Evolutionary conservation across 53 echinoderm and acorn worm species (phyloP).

Genomic region (Echinometra lucunter): DNA sequence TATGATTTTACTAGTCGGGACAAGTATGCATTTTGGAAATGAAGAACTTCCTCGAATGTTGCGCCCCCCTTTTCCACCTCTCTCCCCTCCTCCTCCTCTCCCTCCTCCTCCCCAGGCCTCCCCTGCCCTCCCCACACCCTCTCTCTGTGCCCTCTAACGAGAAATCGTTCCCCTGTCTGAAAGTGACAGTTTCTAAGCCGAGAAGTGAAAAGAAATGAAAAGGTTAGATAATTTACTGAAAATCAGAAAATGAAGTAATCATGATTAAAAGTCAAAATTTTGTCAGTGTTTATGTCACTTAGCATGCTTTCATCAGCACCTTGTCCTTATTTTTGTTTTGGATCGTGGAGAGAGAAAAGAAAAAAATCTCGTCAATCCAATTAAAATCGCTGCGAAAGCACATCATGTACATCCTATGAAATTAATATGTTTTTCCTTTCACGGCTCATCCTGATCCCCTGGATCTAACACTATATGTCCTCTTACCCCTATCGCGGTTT

Average conservation of each 20-base stretch:
- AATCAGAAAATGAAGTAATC: not conserved
- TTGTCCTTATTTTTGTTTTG: conserved; percentile 42
- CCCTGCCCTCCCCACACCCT: too few relatives aligned
- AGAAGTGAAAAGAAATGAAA: too few relatives aligned
- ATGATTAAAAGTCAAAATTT: not conserved
- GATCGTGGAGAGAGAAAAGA: not conserved
- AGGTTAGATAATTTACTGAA: not conserved
- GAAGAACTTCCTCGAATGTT: too few relatives aligned
- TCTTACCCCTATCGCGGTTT: conserved; percentile 51
- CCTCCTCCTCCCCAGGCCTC: too few relatives aligned
- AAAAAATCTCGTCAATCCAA: conserved; percentile 11
- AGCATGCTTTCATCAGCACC: not conserved
- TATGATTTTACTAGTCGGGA: too few relatives aligned
- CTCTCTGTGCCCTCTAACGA: too few relatives aligned
- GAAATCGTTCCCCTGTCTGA: too few relatives aligned
- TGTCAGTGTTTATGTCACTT: not conserved
- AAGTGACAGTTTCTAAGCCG: too few relatives aligned
- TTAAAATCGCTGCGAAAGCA: conserved; percentile 38
- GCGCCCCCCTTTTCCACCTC: too few relatives aligned
- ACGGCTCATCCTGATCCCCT: not conserved
- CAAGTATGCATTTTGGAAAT: too few relatives aligned
- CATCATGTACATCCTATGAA: conserved; percentile 27
- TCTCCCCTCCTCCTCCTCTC: too few relatives aligned
- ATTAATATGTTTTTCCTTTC: conserved; percentile 63
- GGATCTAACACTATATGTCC: conserved; percentile 18